phyloP scores from a whole-genome alignment of 2,888 invertebrate species.

The Eumerus sabulonum region DNA sequence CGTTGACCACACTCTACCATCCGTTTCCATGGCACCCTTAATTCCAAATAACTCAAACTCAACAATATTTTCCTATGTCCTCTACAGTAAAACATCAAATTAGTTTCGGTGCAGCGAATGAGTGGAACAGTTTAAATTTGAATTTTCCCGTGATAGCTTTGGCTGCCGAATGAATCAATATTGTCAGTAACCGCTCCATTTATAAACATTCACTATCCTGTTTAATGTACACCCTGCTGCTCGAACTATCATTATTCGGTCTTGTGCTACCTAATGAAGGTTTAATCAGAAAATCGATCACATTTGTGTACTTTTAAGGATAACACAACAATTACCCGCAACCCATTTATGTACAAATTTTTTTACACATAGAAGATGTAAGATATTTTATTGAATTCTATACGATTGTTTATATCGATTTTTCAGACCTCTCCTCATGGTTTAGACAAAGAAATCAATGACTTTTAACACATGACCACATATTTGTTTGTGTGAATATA shows the following conservation, averaged over 20 bases:
- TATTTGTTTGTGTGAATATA: too few species aligned
- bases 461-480: conserved; percentile 1
- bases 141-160: conserved; percentile 24
- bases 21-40: conserved; percentile 41
- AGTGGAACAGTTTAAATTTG: conserved; percentile 12
- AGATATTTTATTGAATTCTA: conserved; percentile 23
- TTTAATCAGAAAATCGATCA: conserved; percentile 50
- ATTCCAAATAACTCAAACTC: neutral
- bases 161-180: conserved; percentile 28
- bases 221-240: conserved; percentile 1
- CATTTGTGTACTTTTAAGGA: conserved; percentile 29
- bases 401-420: conserved; percentile 54
- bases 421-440: neutral
- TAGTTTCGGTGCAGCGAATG: neutral
- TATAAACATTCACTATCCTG: conserved; percentile 34
- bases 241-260: conserved; percentile 7
- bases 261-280: conserved; percentile 6
- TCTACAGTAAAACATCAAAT: neutral
- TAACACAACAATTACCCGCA: conserved; percentile 18
- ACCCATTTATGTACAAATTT: too few species aligned
- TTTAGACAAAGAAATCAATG: conserved; percentile 49
- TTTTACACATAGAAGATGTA: conserved; percentile 16
- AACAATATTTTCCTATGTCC: neutral
- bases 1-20: conserved; percentile 43
- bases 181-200: conserved; percentile 21